Conservation (phyloP, 2,113 vertebrate species). For the Ctenomys sociabilis region DNA sequence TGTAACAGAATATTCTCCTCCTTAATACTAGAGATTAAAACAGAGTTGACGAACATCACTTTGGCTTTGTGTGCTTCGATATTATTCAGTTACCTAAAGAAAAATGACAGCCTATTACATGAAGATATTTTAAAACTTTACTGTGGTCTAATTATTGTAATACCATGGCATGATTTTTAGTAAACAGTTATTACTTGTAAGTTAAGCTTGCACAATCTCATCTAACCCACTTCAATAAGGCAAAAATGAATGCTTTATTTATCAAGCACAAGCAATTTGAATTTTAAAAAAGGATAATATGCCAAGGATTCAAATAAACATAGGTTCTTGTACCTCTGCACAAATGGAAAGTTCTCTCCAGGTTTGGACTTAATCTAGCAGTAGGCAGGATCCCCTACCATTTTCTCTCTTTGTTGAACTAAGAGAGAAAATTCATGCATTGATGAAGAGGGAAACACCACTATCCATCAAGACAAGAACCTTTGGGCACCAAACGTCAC, state of each 20-base stretch:
- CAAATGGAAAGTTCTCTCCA: slow-evolving; percentile 57
- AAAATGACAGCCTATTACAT: neutral
- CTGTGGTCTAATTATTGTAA: neutral
- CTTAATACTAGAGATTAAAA: neutral
- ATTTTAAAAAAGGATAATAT: slow-evolving; percentile 18
- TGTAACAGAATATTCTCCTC: neutral
- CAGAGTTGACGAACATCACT: neutral
- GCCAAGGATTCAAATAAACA: slow-evolving; percentile 41
- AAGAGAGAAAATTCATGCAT: slow-evolving; percentile 67
- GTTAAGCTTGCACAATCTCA: neutral
- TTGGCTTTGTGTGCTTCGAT: neutral
- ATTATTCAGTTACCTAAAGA: neutral
- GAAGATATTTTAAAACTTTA: neutral
- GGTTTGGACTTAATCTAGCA: slow-evolving; percentile 70
- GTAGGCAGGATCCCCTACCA: slow-evolving; percentile 64
- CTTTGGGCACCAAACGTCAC: slow-evolving; percentile 60
- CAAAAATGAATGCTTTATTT: slow-evolving; percentile 43
- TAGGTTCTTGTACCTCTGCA: slow-evolving; percentile 39
- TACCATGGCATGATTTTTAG: neutral
- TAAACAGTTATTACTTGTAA: neutral
- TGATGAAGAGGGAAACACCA: slow-evolving; percentile 73
- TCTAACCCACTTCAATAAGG: neutral
- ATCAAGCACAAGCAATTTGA: neutral
- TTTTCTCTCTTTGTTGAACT: slow-evolving; percentile 72
- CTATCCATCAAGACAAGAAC: slow-evolving; percentile 75